These are phyloP conservation scores for Aporophyla lueneburgensis DNA, from an alignment of 2,888 invertebrate species.

Conservation along the genomic window DNA sequence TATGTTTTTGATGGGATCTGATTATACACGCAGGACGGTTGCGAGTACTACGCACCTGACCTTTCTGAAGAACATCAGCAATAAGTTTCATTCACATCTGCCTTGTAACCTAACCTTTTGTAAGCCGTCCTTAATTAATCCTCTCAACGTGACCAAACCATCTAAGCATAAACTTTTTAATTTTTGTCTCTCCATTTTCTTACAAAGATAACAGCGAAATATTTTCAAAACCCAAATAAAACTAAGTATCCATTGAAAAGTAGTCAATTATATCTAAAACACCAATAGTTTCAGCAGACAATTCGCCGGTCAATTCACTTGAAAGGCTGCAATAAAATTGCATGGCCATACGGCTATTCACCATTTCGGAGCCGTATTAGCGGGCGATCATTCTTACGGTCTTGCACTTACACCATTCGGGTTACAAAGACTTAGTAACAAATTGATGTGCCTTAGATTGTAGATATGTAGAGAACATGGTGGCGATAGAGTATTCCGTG, in stretches of 20 bases:
- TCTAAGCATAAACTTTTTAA: no score
- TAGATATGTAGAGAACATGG: slow-evolving; percentile 18
- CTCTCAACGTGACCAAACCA: no score
- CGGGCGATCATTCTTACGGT: slow-evolving; percentile 76
- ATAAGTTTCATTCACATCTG: no score
- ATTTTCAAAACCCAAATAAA: slow-evolving; percentile 1
- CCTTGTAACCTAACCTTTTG: no score
- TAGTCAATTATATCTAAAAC: slow-evolving; percentile 46
- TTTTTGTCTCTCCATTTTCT: no score
- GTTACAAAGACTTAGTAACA: slow-evolving; percentile 58
- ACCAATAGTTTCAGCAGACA: slow-evolving; percentile 52
- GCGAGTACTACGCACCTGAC: no score
- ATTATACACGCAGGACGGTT: no score
- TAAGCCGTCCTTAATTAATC: no score
- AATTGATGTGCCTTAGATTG: slow-evolving; percentile 50
- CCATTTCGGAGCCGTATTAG: slow-evolving; percentile 74
- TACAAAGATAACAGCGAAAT: background rate
- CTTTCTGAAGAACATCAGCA: no score
- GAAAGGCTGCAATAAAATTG: slow-evolving; percentile 73
- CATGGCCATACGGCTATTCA: slow-evolving; percentile 69
- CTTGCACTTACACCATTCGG: slow-evolving; percentile 72
- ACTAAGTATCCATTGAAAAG: slow-evolving; percentile 20
- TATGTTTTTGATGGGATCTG: no score
- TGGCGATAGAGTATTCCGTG: slow-evolving; percentile 10
- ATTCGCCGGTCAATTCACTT: slow-evolving; percentile 61